Base-by-base conservation (phyloP, 1,140 invertebrate species). In the Caenorhabditis latens region DNA sequence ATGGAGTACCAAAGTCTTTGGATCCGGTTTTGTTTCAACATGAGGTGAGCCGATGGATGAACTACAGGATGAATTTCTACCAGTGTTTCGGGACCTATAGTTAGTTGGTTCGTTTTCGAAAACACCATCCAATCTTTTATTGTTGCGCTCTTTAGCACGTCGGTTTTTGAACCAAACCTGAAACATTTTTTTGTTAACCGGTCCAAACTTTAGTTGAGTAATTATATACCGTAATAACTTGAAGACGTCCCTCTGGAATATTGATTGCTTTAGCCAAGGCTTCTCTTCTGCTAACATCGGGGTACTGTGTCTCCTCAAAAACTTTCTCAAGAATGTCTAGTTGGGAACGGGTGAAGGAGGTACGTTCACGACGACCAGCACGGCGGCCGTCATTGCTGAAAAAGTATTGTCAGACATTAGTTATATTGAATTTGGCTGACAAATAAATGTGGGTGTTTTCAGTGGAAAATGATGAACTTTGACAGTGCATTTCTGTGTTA, bases 131-230 rank as follows among this genome's bases (percentile, higher is more conserved):
- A 71, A 4, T 7, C 46, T 71, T 19, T 71, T 71, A 19, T 46
- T 71, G 65, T 71, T 71, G 0, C 65, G 8, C 6, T 71, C 65
- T 19, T 71, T 71, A 8, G 65, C 65, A 32, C 65, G 65, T 1
- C 65, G 65, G 19, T 71, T 71, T 71, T 71, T 71, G 65, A 71
- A 71, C 65, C 65, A 71, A 16, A 71, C 65, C 65, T 71, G 43
- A 14, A 71, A 19, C 0, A 1, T 19, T 19, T 1, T 19, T 14
- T 19, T 19, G 13, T 1, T 58, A 16, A 71, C 65, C 65, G 65
- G 46, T n/a, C n/a, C n/a, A n/a, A 71, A 71, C 46, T n/a, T n/a
- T 3, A 32, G 32, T 32, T 32, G 32, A 32, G 32, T 32, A 32
- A 32, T 32, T 32, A 32, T 32, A 32, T 32, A 32, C 32, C 32